phyloP scores from a whole-genome alignment of 2,888 invertebrate genomes.

The Diachrysia chrysitis region DNA sequence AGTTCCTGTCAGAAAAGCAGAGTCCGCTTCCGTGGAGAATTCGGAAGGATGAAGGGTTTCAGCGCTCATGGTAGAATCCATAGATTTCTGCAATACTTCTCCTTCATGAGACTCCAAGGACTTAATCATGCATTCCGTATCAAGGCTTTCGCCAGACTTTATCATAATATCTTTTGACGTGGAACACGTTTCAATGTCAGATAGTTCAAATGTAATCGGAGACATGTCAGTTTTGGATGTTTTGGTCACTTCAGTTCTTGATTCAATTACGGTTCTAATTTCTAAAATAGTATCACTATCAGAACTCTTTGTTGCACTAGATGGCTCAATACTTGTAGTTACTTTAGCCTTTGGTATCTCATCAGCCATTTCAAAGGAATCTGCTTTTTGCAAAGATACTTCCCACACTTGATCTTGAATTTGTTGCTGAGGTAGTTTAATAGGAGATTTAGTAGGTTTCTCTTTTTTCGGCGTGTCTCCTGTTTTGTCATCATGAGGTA shows the following conservation, averaged over 20 bases:
- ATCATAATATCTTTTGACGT: conserved; percentile 86
- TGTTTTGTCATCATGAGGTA: conserved; percentile 83
- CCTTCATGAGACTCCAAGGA: conserved; percentile 87
- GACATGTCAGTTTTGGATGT: conserved; percentile 80
- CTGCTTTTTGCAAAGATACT: conserved; percentile 81
- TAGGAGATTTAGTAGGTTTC: conserved; percentile 77
- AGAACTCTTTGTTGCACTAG: conserved; percentile 68
- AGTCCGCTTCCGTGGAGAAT: conserved; percentile 87
- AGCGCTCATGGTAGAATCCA: conserved; percentile 87
- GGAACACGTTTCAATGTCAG: conserved; percentile 79
- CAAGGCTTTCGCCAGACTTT: conserved; percentile 86
- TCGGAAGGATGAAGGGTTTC: conserved; percentile 87
- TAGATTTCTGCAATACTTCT: conserved; percentile 86
- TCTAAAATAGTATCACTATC: conserved; percentile 74
- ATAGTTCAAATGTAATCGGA: conserved; percentile 79
- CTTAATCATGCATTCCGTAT: conserved; percentile 87
- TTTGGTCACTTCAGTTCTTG: conserved; percentile 71
- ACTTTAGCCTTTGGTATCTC: conserved; percentile 70
- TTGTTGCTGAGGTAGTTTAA: conserved; percentile 83
- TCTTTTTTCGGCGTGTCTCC: conserved; percentile 81
- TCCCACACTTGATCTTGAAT: conserved; percentile 86
- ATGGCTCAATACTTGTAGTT: conserved; percentile 62
- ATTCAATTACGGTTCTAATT: conserved; percentile 69
- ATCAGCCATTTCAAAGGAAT: conserved; percentile 78
- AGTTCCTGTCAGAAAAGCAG: conserved; percentile 84